These are phyloP conservation scores for Sigmodon hispidus DNA, from an alignment of 2,113 vertebrate genomes.

Conservation along the genomic window DNA sequence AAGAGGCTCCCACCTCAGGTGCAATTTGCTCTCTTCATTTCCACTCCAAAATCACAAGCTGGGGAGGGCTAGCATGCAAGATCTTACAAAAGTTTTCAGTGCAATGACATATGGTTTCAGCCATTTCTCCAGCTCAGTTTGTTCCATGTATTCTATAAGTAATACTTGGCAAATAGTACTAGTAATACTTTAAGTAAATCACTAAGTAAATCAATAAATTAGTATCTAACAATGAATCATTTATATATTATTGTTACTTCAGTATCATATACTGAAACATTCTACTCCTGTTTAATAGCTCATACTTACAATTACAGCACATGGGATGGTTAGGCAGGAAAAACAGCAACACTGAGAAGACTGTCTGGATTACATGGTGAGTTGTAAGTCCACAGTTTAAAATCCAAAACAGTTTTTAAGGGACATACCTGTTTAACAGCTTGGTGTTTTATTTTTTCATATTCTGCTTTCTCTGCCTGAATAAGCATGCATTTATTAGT, in stretches of 20 bases:
- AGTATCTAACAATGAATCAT: not conserved
- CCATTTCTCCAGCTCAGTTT: not conserved
- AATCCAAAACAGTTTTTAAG: not conserved
- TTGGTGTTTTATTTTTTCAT: not conserved
- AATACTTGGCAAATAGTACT: not conserved
- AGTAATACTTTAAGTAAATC: not conserved
- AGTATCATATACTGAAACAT: not conserved
- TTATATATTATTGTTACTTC: not conserved
- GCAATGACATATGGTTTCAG: not conserved
- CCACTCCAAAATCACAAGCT: not conserved
- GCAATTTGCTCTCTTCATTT: not conserved
- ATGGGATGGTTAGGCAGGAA: not conserved
- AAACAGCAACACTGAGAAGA: not conserved
- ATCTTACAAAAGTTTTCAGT: fast-evolving
- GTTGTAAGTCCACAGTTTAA: not conserved
- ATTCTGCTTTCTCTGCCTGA: not conserved
- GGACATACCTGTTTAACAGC: not conserved
- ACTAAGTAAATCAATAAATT: not conserved
- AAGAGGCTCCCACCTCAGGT: not conserved
- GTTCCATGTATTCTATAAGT: not conserved
- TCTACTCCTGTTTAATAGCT: not conserved
- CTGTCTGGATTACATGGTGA: not conserved
- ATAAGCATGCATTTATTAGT: not conserved
- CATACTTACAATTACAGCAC: not conserved
- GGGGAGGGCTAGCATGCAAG: not conserved